Evolutionary conservation across 1,140 invertebrate genomes (phyloP).

Genomic region (Drosophila lacteicornis): DNA sequence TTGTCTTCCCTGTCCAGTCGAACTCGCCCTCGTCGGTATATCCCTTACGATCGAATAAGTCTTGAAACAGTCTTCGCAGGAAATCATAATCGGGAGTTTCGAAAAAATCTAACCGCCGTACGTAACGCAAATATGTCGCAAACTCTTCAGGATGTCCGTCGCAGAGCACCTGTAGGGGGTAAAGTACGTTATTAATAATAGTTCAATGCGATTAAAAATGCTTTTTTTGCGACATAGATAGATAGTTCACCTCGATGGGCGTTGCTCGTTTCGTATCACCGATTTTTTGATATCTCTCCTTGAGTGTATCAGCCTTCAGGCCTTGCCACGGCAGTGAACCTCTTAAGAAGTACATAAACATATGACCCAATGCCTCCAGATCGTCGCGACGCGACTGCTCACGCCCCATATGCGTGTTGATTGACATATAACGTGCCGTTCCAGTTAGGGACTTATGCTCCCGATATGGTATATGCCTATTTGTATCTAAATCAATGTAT

Average conservation of each 20-base stretch:
- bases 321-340: slow-evolving; percentile 99
- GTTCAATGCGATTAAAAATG: neutral
- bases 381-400: slow-evolving; percentile 99
- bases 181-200: neutral
- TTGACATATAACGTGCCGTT: slow-evolving; percentile 99
- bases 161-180: slow-evolving; percentile 90
- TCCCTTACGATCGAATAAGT: slow-evolving; percentile 96
- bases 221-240: neutral
- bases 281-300: slow-evolving; percentile 99
- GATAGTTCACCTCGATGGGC: slow-evolving; percentile 92
- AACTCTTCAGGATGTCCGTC: slow-evolving; percentile 99
- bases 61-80: slow-evolving; percentile 96
- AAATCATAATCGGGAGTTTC: slow-evolving; percentile 99
- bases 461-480: slow-evolving; percentile 99
- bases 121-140: slow-evolving; percentile 98
- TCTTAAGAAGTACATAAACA: slow-evolving; percentile 99
- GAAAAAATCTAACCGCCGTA: slow-evolving; percentile 99
- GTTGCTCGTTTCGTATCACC: slow-evolving; percentile 99
- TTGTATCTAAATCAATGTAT: slow-evolving; percentile 99
- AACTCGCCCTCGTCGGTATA: slow-evolving; percentile 98
- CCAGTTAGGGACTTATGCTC: slow-evolving; percentile 99
- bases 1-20: slow-evolving; percentile 98
- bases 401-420: slow-evolving; percentile 99
- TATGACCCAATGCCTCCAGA: slow-evolving; percentile 99
- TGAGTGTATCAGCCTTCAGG: slow-evolving; percentile 99